These are phyloP conservation scores for Intellagama lesueurii DNA, from an alignment of 2,797 vertebrate genomes.

Conservation along the genomic window DNA sequence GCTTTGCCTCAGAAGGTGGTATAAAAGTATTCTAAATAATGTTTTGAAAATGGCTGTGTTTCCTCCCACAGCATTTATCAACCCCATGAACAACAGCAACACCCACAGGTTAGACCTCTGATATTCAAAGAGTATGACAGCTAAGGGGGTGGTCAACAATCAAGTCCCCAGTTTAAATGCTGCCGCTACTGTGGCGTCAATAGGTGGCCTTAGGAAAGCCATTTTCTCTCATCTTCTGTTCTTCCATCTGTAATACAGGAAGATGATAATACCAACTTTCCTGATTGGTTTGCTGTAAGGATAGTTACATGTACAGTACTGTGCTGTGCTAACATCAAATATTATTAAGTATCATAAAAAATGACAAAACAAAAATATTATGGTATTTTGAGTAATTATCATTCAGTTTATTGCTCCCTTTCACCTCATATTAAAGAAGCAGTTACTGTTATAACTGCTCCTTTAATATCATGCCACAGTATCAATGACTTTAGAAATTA, in stretches of 20 bases:
- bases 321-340: neutral
- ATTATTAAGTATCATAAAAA: neutral
- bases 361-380: constrained; percentile 40
- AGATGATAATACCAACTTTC: neutral
- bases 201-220: neutral
- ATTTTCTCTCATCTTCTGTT: neutral
- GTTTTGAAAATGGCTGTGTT: neutral
- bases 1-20: neutral
- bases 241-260: neutral
- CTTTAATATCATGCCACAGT: constrained; percentile 72
- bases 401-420: constrained; percentile 45
- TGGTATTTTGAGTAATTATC: constrained; percentile 70
- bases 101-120: neutral
- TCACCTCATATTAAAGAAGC: constrained; percentile 18
- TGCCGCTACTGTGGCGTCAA: neutral
- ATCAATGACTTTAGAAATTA: constrained; percentile 79
- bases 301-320: neutral
- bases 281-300: neutral
- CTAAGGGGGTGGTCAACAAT: neutral
- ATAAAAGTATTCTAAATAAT: neutral
- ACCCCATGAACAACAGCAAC: neutral
- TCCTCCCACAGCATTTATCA: neutral
- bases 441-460: constrained; percentile 55
- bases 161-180: neutral
- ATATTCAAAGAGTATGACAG: neutral